phyloP scores from a whole-genome alignment of 2,888 invertebrate genomes.

The Luperina testacea region DNA sequence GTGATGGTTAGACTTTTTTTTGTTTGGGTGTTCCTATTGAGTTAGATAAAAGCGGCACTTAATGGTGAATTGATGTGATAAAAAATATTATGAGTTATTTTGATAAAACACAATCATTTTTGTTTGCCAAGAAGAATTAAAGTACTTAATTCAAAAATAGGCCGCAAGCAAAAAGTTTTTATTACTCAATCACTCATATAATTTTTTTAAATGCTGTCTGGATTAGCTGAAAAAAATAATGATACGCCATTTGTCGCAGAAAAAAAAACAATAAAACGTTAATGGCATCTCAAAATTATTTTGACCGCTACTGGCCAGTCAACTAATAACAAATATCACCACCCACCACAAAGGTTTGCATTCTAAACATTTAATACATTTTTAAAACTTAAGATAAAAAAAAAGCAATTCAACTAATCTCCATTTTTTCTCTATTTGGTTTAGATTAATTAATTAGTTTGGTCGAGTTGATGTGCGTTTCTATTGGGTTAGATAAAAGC shows the following conservation, averaged over 20 bases:
- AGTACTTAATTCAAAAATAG: background rate
- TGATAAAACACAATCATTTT: background rate
- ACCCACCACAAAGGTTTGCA: conserved; percentile 9
- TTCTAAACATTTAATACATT: background rate
- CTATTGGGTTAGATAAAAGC: conserved; percentile 16
- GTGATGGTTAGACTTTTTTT: conserved; percentile 28
- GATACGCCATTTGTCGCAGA: background rate
- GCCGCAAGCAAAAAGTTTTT: background rate
- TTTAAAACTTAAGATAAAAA: background rate
- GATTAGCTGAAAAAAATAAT: background rate
- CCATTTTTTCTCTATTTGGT: background rate
- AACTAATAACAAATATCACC: background rate
- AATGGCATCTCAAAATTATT: conserved; percentile 2
- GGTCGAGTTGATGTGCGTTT: conserved; percentile 13
- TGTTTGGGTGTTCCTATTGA: conserved; percentile 32
- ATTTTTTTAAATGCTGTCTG: background rate
- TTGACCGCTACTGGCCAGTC: background rate
- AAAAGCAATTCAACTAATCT: conserved; percentile 22
- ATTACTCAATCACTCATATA: too few relatives aligned
- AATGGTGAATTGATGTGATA: background rate
- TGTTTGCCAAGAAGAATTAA: background rate
- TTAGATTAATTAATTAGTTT: conserved; percentile 17
- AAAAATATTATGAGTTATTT: background rate
- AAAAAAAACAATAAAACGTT: background rate
- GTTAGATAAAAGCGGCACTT: conserved; percentile 5